Conservation (phyloP, 1,140 invertebrate genomes). For the Monomorium pharaonis region DNA sequence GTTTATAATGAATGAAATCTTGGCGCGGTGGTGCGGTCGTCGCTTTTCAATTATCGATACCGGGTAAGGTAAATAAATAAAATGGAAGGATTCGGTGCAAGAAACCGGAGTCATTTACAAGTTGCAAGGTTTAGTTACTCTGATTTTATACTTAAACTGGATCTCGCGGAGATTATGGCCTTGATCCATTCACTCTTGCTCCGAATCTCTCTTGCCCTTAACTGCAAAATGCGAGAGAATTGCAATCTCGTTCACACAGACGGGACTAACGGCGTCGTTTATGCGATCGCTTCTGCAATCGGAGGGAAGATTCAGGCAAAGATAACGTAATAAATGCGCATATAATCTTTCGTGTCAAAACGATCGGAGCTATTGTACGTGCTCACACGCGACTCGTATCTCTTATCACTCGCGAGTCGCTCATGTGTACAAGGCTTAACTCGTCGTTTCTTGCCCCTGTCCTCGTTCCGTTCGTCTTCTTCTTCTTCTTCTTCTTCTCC, state of each 20-base stretch:
- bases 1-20: not conserved
- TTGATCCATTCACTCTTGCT: not conserved
- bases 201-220: not conserved
- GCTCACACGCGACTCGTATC: not conserved
- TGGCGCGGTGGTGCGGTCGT: too few relatives aligned
- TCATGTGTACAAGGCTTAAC: not conserved
- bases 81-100: not conserved
- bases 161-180: not conserved
- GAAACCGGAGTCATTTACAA: not conserved
- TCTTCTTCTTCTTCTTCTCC: too few relatives aligned
- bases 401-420: not conserved
- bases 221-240: not conserved
- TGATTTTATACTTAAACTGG: not conserved
- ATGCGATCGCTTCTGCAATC: not conserved
- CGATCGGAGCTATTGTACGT: not conserved
- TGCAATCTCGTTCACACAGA: not conserved
- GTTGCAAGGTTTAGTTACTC: not conserved
- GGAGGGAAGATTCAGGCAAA: not conserved
- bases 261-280: not conserved
- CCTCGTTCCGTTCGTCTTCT: not conserved
- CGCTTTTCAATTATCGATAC: not conserved
- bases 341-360: not conserved
- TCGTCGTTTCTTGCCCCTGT: not conserved
- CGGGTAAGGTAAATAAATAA: not conserved
- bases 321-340: not conserved